Base-by-base conservation (phyloP, 1,140 invertebrate genomes). In the Hylaeus volcanicus region DNA sequence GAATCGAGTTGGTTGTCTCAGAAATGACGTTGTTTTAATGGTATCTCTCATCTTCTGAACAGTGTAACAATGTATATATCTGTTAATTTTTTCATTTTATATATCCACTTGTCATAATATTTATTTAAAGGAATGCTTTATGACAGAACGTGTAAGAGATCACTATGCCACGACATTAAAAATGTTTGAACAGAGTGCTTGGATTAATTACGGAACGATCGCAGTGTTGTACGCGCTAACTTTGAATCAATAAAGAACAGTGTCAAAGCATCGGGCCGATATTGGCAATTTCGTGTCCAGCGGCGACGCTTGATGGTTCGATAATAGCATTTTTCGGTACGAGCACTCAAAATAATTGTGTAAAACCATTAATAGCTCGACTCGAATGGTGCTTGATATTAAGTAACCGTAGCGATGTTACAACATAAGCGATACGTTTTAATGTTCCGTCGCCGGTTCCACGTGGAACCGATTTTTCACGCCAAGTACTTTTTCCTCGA, bases 331-430 rank as follows among this genome's bases (percentile, higher is more conserved):
- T 58, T 60, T 66, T 26, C 39, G 26, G 39, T 39, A n/a, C 4
- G 56, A 70, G 48, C 73, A 81, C 64, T 70, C 41, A 76, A 39
- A 41, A 55, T 81, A 76, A 76, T 81, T 51, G n/a, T n/a, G 39
- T 64, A 37, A 81, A 76, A 61, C 15, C 48, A 56, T 81, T 75
- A 75, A 76, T 39, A 14, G 39, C 41, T 68, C 43, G 37, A 75
- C 58, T 74, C 74, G 64, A 76, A 68, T 4, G 45, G n/a, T 68
- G 51, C 37, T 66, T 55, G 58, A 39, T 6, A 60, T n/a, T 43
- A 26, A 68, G 1, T 53, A 74, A 74, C n/a, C 9, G 2, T 5
- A n/a, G 43, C 14, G 70, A 66, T 66, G 41, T 26, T 74, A 39
- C 51, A 55, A 26, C 26, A 26, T 26, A 26, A 37, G 51, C 48